These are phyloP conservation scores for Ceyx cyanopectus DNA, from an alignment of 2,113 vertebrate species.

Conservation along the genomic window DNA sequence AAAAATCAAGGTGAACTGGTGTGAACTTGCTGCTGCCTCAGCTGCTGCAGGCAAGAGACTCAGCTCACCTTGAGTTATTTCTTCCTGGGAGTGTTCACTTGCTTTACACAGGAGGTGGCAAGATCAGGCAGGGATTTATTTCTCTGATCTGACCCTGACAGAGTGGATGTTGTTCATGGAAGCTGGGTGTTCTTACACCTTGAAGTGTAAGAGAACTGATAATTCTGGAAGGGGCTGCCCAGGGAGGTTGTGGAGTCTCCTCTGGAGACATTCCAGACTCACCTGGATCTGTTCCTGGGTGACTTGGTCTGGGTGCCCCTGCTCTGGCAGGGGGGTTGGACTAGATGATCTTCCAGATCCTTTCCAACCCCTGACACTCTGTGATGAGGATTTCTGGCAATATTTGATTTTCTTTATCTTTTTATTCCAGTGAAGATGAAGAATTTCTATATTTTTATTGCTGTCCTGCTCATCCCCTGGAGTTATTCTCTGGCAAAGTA, in stretches of 20 bases:
- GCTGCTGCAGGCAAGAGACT: background rate
- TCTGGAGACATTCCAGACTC: too few relatives aligned
- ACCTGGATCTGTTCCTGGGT: too few relatives aligned
- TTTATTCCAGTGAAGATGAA: constrained; percentile 72
- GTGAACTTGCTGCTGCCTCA: background rate
- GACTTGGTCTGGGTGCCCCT: too few relatives aligned
- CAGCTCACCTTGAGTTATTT: background rate
- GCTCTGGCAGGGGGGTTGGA: too few relatives aligned
- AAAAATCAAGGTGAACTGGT: background rate
- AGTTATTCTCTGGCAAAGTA: constrained; percentile 80
- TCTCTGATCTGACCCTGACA: background rate
- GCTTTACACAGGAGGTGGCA: background rate
- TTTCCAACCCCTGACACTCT: too few relatives aligned
- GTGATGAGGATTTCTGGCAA: too few relatives aligned
- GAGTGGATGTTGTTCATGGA: background rate
- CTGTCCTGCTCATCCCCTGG: constrained; percentile 64
- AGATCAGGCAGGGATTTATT: background rate
- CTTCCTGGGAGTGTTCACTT: background rate
- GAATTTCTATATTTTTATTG: constrained; percentile 53
- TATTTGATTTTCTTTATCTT: background rate
- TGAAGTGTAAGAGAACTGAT: background rate
- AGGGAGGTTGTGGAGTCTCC: too few relatives aligned
- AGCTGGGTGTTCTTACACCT: background rate
- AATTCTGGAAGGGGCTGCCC: too few relatives aligned
- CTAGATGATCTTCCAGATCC: too few relatives aligned